Base-by-base conservation (phyloP, 2,113 vertebrate genomes). In the Chroicocephalus ridibundus region DNA sequence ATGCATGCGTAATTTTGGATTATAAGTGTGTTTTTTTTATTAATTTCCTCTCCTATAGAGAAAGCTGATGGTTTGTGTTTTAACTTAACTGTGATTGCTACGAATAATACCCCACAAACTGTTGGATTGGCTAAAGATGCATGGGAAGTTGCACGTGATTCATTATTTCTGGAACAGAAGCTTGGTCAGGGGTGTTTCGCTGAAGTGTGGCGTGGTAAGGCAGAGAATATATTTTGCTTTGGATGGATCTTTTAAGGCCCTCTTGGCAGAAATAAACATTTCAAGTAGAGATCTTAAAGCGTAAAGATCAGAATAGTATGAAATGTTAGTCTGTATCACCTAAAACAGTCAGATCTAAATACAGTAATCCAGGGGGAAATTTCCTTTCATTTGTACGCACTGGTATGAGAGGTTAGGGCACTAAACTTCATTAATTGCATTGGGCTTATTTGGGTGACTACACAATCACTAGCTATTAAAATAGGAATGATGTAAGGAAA, bases 161-260 rank as follows among this genome's bases (percentile, higher is more conserved):
- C 98, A 82, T 98, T 99, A 97, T 97, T 92, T 98, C 98, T 99
- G 98, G 98, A 99, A 92, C 97, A 99, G 98, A 99, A 99, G 98
- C 99, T 99, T 97, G 99, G 99, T 97, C 99, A 99, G 92, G 99
- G 99, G 97, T 99, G 99, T 99, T 99, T 99, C 98, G 99, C 99
- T 98, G 99, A 99, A 97, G 99, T 99, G 95, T 99, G 99, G 98
- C 99, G 98, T 98, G 99, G 99, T 99, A 99, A 99, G 99, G 98
- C 97, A 98, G 98, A 97, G 97, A 96, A 98, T 95, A 93, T 98
- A 82, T 97, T 98, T 97, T 96, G 79, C 95, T 98, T 98, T 94
- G 98, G 98, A 98, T 96, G 86, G 87, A 94, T 98, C 93, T 97
- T 94, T 97, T 97, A 97, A 96, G 92, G 96, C 96, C 97, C 94